Evolutionary conservation across 1,140 invertebrate species (phyloP).

Genomic region (Oedothorax gibbosus): DNA sequence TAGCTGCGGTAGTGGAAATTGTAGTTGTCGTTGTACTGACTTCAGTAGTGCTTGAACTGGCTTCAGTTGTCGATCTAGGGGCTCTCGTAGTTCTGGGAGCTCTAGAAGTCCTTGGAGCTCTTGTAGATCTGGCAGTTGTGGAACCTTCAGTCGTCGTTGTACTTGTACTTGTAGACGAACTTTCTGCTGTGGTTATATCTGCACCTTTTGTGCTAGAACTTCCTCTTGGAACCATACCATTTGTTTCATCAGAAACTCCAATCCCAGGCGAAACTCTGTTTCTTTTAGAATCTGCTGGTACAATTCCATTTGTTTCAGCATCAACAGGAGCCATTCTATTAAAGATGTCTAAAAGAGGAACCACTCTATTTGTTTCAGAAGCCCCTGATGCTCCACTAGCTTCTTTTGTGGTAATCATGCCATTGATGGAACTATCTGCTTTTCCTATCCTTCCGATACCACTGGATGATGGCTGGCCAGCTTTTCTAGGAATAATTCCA

Average conservation of each 20-base stretch:
- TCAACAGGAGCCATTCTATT: neutral
- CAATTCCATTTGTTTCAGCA: constrained; percentile 35
- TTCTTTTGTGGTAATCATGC: neutral
- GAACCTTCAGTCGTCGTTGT: neutral
- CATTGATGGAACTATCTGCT: neutral
- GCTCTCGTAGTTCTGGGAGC: no score
- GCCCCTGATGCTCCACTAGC: neutral
- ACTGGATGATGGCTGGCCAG: neutral
- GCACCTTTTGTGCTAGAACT: neutral
- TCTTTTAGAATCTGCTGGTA: neutral
- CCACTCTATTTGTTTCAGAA: constrained; percentile 29
- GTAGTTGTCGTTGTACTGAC: neutral
- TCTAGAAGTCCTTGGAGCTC: no score
- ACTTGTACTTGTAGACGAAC: neutral
- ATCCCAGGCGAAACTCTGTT: neutral
- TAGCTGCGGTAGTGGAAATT: neutral
- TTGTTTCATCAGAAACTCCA: constrained; percentile 1
- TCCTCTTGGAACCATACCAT: constrained; percentile 13
- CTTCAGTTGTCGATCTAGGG: no score
- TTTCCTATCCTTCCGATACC: neutral
- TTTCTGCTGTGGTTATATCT: neutral
- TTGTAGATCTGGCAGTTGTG: neutral
- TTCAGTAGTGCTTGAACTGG: no score
- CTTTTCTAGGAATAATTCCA: constrained; percentile 20
- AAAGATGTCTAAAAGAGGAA: neutral